Conservation (phyloP, 2,888 invertebrate genomes). For the Arrhopalites spinosus region DNA sequence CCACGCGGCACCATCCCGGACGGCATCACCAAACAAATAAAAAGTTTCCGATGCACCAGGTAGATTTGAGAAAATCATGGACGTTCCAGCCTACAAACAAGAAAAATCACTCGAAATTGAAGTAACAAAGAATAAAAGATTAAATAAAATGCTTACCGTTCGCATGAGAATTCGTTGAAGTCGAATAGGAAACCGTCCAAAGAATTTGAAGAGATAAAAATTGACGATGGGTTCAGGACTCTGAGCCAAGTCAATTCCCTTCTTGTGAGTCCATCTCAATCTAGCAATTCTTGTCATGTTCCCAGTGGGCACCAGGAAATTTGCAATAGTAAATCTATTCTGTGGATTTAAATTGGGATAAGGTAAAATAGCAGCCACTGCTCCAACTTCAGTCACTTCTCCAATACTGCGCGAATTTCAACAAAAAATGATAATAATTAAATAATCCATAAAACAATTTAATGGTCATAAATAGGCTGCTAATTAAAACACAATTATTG, state of each 20-base stretch:
- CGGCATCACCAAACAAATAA: conserved; percentile 42
- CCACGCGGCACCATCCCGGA: conserved; percentile 50
- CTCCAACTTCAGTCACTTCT: conserved; percentile 40
- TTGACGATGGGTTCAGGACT: conserved; percentile 51
- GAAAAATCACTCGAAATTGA: too few relatives aligned
- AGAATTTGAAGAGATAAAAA: conserved; percentile 48
- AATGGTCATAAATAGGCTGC: too few relatives aligned
- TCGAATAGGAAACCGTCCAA: conserved; percentile 44
- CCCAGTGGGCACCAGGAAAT: conserved; percentile 45
- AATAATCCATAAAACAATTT: too few relatives aligned
- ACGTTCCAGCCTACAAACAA: conserved; percentile 52
- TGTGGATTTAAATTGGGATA: conserved; percentile 44
- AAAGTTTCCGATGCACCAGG: conserved; percentile 47
- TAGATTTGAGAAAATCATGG: conserved; percentile 50
- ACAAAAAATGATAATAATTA: too few relatives aligned
- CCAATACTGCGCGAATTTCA: too few relatives aligned
- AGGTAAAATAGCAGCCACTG: conserved; percentile 49
- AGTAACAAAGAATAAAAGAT: too few relatives aligned
- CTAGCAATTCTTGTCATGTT: conserved; percentile 40
- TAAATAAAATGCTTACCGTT: too few relatives aligned
- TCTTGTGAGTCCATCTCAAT: conserved; percentile 39
- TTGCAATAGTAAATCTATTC: conserved; percentile 52
- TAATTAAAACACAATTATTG: too few relatives aligned
- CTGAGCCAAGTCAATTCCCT: conserved; percentile 30
- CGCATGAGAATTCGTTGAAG: conserved; percentile 40